Percentiles rank a stretch among this genome's conserved stretches.
Conservation (phyloP, 2,888 invertebrate genomes). For the Drosophila siamana region DNA sequence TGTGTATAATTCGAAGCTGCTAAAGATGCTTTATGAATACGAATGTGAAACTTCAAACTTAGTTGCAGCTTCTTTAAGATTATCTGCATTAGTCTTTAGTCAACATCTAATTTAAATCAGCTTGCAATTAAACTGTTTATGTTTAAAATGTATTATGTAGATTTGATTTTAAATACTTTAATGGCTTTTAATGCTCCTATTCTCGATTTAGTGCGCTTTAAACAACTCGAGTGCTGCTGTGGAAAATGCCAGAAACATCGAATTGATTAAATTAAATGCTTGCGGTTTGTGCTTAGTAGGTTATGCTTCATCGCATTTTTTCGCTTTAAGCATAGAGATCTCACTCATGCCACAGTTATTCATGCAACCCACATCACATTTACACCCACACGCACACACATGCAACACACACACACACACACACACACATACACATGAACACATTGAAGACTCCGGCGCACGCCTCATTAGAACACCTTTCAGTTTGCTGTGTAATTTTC, state of each 20-base stretch:
- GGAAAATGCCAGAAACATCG: neutral
- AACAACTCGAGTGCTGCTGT: neutral
- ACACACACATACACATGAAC: constrained; percentile 19
- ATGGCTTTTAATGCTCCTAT: too few relatives aligned
- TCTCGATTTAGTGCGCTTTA: neutral
- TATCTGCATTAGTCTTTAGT: too few relatives aligned
- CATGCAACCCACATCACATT: constrained; percentile 50
- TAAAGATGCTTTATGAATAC: too few relatives aligned
- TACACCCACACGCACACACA: constrained; percentile 39
- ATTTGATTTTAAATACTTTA: too few relatives aligned
- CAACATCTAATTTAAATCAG: too few relatives aligned
- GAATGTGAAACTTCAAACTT: too few relatives aligned
- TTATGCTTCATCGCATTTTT: constrained; percentile 34
- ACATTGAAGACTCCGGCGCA: constrained; percentile 63
- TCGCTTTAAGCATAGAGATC: constrained; percentile 35
- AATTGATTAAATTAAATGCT: constrained; percentile 19
- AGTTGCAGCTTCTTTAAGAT: too few relatives aligned
- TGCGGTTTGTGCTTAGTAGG: constrained; percentile 20
- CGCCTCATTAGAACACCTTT: constrained; percentile 79
- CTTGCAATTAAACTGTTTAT: too few relatives aligned
- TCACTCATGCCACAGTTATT: constrained; percentile 59
- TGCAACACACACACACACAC: constrained; percentile 21
- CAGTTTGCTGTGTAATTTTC: constrained; percentile 77
- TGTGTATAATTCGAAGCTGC: too few relatives aligned
- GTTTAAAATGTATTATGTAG: too few relatives aligned